Conservation (phyloP, 1,140 invertebrate species). For the Eriocheir sinensis region DNA sequence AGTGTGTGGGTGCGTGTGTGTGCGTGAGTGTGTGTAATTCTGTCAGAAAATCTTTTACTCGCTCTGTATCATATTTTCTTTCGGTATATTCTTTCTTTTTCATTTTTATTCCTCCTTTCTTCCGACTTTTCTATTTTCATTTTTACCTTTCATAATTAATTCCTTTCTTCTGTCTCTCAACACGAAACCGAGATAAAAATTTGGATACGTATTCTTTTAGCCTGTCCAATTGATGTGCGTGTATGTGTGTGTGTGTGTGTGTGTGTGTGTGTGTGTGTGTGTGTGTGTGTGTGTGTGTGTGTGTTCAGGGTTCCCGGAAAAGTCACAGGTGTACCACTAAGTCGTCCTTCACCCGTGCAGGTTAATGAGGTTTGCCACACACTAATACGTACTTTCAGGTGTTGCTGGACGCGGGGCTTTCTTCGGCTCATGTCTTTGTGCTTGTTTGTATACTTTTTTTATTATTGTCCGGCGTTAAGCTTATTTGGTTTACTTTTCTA, state of each 20-base stretch:
- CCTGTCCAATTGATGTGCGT: background rate
- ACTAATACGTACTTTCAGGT: too few relatives aligned
- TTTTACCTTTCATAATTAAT: background rate
- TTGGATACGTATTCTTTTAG: constrained; percentile 25
- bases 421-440: too few relatives aligned
- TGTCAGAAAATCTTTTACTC: background rate
- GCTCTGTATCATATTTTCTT: background rate
- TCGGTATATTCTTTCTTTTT: background rate
- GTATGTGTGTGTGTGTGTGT: background rate
- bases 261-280: background rate
- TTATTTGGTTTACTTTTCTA: background rate
- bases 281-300: background rate
- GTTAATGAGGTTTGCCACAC: too few relatives aligned
- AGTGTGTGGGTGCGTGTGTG: constrained; percentile 35
- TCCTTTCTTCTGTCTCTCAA: background rate
- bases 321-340: background rate
- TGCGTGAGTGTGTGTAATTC: constrained; percentile 26
- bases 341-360: too few relatives aligned
- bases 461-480: background rate
- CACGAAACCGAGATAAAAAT: background rate
- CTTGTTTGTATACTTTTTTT: too few relatives aligned
- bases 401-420: too few relatives aligned
- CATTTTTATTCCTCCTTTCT: background rate
- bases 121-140: background rate
- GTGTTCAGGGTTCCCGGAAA: too few relatives aligned